Conservation (phyloP, 2,888 invertebrate species). For the Odiellus spinosus region DNA sequence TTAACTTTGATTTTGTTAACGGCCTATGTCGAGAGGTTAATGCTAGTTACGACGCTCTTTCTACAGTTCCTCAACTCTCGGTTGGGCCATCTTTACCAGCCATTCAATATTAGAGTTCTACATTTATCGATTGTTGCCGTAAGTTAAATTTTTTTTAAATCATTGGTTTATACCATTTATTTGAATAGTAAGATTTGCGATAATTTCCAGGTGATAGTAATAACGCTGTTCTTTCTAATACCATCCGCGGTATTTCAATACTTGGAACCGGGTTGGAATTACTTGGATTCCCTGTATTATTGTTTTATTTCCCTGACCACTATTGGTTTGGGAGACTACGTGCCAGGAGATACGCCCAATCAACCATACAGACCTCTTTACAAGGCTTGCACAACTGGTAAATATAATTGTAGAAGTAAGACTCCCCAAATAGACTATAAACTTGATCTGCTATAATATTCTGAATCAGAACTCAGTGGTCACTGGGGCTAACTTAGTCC, state of each 20-base stretch:
- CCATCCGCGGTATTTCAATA: constrained; percentile 58
- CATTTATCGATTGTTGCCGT: constrained; percentile 48
- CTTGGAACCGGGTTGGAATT: constrained; percentile 60
- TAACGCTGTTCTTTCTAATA: constrained; percentile 32
- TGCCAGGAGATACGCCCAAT: constrained; percentile 57
- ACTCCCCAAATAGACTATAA: no score
- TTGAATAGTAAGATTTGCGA: no score
- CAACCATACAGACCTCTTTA: constrained; percentile 63
- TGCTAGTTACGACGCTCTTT: constrained; percentile 54
- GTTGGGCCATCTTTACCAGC: constrained; percentile 48
- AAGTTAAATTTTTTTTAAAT: constrained; percentile 3
- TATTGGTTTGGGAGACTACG: constrained; percentile 75
- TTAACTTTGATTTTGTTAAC: constrained; percentile 65
- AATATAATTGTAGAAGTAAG: no score
- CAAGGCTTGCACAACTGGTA: constrained; percentile 62
- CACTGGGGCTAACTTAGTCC: no score
- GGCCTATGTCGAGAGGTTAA: constrained; percentile 61
- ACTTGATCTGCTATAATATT: no score
- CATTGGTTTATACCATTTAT: no score
- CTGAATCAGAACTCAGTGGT: no score
- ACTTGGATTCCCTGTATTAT: constrained; percentile 72
- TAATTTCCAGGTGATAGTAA: constrained; percentile 11
- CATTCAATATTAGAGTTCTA: constrained; percentile 53
- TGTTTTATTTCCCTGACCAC: constrained; percentile 81
- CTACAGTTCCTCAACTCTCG: constrained; percentile 50